These are phyloP conservation scores for Actenoides hombroni DNA, from an alignment of 2,113 vertebrate genomes.

Conservation along the genomic window DNA sequence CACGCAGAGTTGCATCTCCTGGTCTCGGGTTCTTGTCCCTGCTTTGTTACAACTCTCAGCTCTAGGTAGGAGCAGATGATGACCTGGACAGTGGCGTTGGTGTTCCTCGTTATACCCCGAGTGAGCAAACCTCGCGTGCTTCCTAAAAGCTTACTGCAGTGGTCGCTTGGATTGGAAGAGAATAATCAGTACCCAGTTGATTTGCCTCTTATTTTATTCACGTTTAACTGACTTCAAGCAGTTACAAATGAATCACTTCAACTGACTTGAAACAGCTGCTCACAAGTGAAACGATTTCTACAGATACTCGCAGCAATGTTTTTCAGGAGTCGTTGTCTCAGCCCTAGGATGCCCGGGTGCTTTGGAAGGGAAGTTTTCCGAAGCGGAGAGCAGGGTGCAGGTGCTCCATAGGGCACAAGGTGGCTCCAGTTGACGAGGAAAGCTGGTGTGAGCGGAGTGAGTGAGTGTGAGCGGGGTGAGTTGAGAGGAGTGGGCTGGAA, in stretches of 20 bases:
- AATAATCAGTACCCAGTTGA: not conserved
- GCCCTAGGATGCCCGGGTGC: not conserved
- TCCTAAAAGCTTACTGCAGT: not conserved
- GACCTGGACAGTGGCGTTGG: not conserved
- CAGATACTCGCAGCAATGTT: not conserved
- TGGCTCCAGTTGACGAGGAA: slow-evolving; percentile 73
- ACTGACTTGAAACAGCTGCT: not conserved
- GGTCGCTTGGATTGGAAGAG: not conserved
- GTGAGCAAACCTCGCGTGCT: not conserved
- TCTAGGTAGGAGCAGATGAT: not conserved
- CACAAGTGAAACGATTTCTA: not conserved
- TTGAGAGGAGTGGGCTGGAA: not conserved
- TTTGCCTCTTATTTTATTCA: not conserved
- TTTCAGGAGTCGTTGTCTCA: not conserved
- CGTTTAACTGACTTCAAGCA: not conserved
- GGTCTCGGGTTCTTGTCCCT: not conserved
- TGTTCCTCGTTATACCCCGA: not conserved
- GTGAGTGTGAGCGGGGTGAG: not conserved
- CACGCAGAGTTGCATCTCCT: not conserved
- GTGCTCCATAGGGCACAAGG: slow-evolving; percentile 69
- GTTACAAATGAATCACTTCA: not conserved
- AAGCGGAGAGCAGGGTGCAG: not conserved
- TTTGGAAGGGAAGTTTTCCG: not conserved
- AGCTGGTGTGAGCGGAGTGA: not conserved
- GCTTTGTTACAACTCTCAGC: not conserved